Evolutionary conservation across 2,797 vertebrate genomes (phyloP).

Genomic region (Glossophaga mutica): DNA sequence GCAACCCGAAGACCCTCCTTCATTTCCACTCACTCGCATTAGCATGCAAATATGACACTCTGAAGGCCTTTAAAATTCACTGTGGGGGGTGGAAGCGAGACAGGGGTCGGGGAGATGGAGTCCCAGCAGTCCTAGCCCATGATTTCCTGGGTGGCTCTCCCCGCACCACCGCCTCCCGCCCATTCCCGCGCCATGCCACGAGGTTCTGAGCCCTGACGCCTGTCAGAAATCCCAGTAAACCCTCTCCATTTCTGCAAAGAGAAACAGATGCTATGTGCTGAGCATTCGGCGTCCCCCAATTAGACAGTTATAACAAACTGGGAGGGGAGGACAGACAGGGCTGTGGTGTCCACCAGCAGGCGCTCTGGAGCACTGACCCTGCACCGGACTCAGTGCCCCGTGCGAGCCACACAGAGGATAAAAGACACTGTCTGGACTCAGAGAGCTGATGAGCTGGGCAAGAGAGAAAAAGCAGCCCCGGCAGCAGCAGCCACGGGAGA

Average conservation of each 20-base stretch:
- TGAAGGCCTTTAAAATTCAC: neutral
- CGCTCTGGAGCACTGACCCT: neutral
- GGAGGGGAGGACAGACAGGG: neutral
- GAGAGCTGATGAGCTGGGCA: neutral
- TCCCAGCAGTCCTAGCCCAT: too few relatives aligned
- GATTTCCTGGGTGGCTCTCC: too few relatives aligned
- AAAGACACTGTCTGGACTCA: neutral
- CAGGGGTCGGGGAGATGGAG: neutral
- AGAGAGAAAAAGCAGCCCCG: neutral
- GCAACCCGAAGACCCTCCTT: neutral
- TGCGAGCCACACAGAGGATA: fast-evolving
- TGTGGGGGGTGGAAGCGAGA: too few relatives aligned
- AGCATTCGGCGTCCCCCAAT: neutral
- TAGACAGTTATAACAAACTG: neutral
- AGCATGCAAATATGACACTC: neutral
- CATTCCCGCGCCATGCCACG: neutral
- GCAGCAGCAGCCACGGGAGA: neutral
- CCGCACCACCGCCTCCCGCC: too few relatives aligned
- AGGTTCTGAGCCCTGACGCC: neutral
- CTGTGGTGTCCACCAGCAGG: neutral
- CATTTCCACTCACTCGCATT: neutral
- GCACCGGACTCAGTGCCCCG: neutral
- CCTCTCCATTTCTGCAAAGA: neutral
- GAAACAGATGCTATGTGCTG: neutral
- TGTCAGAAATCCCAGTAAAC: neutral